Evolutionary conservation across 2,888 invertebrate species (phyloP).

Genomic region (Boloria selene): DNA sequence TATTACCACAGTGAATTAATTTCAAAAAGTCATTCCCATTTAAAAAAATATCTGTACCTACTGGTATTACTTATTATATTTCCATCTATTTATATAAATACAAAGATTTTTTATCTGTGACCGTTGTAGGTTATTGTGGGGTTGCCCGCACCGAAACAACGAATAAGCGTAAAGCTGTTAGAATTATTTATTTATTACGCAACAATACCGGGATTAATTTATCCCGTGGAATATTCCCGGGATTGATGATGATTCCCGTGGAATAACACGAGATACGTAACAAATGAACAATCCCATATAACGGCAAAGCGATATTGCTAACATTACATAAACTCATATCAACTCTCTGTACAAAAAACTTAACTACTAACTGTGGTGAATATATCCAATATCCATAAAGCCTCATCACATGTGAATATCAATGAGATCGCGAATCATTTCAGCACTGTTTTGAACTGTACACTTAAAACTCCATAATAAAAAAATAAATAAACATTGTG

Average conservation of each 20-base stretch:
- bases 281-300: conserved; percentile 27
- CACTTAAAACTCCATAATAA: conserved; percentile 21
- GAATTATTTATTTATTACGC: conserved; percentile 7
- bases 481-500: conserved; percentile 18
- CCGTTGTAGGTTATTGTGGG: conserved; percentile 23
- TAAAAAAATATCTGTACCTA: conserved; percentile 8
- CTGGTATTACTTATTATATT: neutral
- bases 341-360: conserved; percentile 66
- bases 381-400: conserved; percentile 56
- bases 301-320: conserved; percentile 48
- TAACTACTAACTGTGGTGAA: conserved; percentile 59
- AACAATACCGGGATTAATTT: too few species aligned
- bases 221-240: too few species aligned
- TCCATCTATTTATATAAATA: conserved; percentile 7
- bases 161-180: conserved; percentile 39
- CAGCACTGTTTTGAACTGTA: conserved; percentile 36
- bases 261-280: neutral
- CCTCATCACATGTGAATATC: conserved; percentile 68
- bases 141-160: conserved; percentile 31
- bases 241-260: too few species aligned
- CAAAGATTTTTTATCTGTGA: conserved; percentile 31
- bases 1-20: neutral
- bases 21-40: neutral
- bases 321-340: conserved; percentile 58
- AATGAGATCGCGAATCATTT: conserved; percentile 63